Evolutionary conservation across 2,888 invertebrate genomes (phyloP), one percentile per base, ranked within the genome.

Genomic region (Morinoia aosen): DNA sequence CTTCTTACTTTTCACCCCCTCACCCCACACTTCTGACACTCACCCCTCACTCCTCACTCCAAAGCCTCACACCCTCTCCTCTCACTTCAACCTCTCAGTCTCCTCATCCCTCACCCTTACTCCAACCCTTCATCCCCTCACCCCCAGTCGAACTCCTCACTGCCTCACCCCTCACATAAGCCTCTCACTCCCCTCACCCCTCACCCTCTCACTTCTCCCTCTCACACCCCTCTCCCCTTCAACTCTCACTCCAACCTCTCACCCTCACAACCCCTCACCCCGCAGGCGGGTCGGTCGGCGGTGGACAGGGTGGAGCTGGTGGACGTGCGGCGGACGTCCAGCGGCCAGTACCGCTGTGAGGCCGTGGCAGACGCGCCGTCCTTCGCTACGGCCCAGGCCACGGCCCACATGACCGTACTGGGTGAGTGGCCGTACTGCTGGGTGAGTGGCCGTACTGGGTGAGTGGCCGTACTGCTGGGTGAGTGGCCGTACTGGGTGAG

Each of bases 391-490:
- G 76, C 95, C 88, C 91, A 95, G 12, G 91, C 94, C 95, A 58
- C 94, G 12, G 95, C 96, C 64, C 94, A 95, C 95, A 96, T 96
- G 96, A 96, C 96, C n/a, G 95, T 96, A n/a, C 58, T 96, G 56
- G 96, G 96, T 96, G 88, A 95, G 96, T 95, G 57, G 88, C 64
- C 61, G 61, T 61, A 61, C 39, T 39, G 95, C 25, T 95, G 93
- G 56, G 95, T 61, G 25, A 58, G 91, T 48, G 95, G 95, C 5
- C n/a, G 56, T 25, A 95, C 95, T 33, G 33, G 39, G 12, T 95
- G 96, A 5, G 58, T 95, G 12, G 19, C 61, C 12, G 19, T 19
- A 61, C 61, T 16, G 56, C 76, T 96, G 56, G 95, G 96, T 95
- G 61, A 95, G 96, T 95, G 57, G 88, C 64, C 61, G 61, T 61